Evolutionary conservation across 2,797 vertebrate genomes (phyloP).

Genomic region (Sphenodon punctatus): DNA sequence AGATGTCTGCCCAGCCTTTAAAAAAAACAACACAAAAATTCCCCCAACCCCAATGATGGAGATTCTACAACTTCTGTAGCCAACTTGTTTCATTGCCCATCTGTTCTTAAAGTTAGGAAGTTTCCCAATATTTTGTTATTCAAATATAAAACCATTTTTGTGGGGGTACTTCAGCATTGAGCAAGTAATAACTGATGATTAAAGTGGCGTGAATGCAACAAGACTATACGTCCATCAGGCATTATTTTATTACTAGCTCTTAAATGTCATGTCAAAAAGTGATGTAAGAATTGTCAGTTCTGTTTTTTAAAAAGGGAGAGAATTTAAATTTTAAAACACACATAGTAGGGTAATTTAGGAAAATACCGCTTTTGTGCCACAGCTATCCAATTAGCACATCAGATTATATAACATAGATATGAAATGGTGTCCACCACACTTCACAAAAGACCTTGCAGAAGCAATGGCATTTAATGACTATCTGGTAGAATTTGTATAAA

Average conservation of each 20-base stretch:
- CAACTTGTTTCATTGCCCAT: no score
- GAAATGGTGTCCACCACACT: conserved; percentile 50
- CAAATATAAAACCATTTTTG: not conserved
- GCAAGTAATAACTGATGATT: not conserved
- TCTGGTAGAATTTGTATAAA: conserved; percentile 54
- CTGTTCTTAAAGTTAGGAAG: no score
- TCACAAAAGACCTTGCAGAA: conserved; percentile 56
- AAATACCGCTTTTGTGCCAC: conserved; percentile 62
- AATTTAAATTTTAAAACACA: conserved; percentile 51
- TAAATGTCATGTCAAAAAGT: not conserved
- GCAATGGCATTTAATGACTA: conserved; percentile 60
- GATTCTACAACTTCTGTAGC: no score
- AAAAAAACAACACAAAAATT: no score
- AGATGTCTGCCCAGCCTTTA: no score
- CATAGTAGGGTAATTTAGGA: conserved; percentile 30
- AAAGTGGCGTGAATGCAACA: not conserved
- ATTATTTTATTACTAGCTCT: not conserved
- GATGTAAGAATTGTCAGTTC: conserved; percentile 7
- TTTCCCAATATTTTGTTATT: no score
- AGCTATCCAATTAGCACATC: conserved; percentile 64
- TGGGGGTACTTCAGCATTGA: not conserved
- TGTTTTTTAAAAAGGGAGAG: conserved; percentile 27
- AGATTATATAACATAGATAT: conserved; percentile 60
- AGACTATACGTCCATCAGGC: not conserved
- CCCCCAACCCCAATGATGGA: no score